Evolutionary conservation across 2,888 invertebrate genomes (phyloP), one percentile per base, ranked within the genome.

Genomic region (Spisula subtruncata): DNA sequence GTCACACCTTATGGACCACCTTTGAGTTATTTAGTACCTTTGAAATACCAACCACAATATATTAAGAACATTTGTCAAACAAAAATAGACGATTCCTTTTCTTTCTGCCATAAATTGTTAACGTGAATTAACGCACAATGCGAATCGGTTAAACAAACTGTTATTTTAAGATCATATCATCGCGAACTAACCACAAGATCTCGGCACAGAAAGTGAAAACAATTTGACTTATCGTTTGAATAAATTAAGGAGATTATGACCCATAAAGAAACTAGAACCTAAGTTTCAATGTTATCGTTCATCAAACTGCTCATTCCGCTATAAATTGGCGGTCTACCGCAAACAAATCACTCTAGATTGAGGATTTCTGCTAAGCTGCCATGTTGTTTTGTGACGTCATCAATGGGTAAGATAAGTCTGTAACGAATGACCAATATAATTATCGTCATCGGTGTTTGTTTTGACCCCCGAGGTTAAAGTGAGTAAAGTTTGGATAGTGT

Each of bases 331-430:
- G 75, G 75, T 85, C 75, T 85, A 79, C 66, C 29, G 10, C 16
- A 29, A 29, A 51, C 29, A 75, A 85, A 85, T 85, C 75, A 35
- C 85, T 85, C 84, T 75, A 14, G 51, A 75, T 84, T 41, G 71
- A 75, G 51, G 79, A 75, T 85, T 51, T 46, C 41, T 51, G 14
- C 48, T 75, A 85, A 80, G 85, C 85, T 56, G 80, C 85, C 79
- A 85, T 85, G 20, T 85, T 54, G 25, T 32, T 79, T 5, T 41
- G 41, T 85, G 85, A 85, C 85, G 85, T 85, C 80, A 85, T 85
- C 29, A 75, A 35, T 32, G 56, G 80, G 35, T 80, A 71, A 79
- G 85, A 85, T 80, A 80, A 32, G 32, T 79, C 71, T 54, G 18
- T 32, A 54, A 85, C 85, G 80, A 85, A 79, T 85, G 80, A 80